Conservation (phyloP, 2,113 vertebrate genomes). For the Pseudopipra pipra region DNA sequence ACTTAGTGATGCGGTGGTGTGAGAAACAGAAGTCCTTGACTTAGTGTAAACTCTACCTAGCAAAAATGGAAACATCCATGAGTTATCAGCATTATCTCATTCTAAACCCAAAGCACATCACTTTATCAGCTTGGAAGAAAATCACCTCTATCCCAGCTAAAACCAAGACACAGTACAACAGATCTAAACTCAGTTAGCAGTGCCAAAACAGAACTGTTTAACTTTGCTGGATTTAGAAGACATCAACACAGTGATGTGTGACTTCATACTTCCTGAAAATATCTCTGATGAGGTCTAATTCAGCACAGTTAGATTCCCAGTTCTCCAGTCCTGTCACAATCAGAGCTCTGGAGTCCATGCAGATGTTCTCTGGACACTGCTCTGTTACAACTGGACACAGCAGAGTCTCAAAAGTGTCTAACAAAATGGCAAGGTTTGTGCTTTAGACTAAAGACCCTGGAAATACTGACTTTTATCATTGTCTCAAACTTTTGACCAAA, state of each 20-base stretch:
- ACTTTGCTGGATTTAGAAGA: neutral
- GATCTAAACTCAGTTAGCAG: neutral
- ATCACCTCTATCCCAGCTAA: neutral
- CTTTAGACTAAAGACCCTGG: neutral
- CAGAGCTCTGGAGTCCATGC: rapidly evolving
- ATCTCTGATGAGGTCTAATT: neutral
- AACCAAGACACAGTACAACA: neutral
- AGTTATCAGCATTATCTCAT: neutral
- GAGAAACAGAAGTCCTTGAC: neutral
- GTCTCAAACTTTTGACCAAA: neutral
- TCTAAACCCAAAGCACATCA: neutral
- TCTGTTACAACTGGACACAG: neutral
- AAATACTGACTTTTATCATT: neutral
- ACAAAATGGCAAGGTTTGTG: neutral
- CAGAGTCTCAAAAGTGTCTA: neutral
- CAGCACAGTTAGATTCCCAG: neutral
- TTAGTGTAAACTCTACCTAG: neutral
- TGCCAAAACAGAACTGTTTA: neutral
- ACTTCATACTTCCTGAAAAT: neutral
- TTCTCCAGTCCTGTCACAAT: neutral
- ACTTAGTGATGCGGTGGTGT: neutral
- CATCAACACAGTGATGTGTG: neutral
- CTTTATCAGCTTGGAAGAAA: neutral
- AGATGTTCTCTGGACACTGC: neutral
- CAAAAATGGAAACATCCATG: neutral